phyloP scores from a whole-genome alignment of 1,140 invertebrate species.

The Asobara japonica region DNA sequence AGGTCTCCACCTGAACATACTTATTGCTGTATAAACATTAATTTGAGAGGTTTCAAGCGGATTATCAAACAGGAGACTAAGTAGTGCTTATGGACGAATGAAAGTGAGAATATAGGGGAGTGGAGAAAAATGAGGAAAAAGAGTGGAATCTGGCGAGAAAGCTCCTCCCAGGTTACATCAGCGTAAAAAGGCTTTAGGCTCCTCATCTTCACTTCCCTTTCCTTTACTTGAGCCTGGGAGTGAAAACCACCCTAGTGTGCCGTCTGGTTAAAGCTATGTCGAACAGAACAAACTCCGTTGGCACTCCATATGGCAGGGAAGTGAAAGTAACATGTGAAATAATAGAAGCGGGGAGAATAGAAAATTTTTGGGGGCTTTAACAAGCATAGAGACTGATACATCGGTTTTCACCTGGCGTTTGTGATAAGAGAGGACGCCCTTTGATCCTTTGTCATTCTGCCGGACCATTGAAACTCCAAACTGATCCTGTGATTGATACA shows the following conservation, averaged over 20 bases:
- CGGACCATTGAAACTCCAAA: not conserved
- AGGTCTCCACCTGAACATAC: too few relatives aligned
- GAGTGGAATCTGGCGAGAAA: not conserved
- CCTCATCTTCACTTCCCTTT: slow-evolving; percentile 22
- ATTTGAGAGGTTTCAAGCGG: not conserved
- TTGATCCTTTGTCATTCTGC: slow-evolving; percentile 16
- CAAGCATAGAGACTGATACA: not conserved
- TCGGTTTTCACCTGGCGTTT: not conserved
- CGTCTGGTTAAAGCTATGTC: slow-evolving; percentile 44
- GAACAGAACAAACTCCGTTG: not conserved
- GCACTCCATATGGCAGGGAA: slow-evolving; percentile 30
- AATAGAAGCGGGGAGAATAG: not conserved
- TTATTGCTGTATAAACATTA: not conserved
- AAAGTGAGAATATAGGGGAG: not conserved
- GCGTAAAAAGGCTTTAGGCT: slow-evolving; percentile 43
- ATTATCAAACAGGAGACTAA: not conserved
- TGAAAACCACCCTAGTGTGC: slow-evolving; percentile 44
- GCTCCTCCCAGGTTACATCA: slow-evolving; percentile 37
- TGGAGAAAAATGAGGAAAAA: not conserved
- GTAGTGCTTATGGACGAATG: not conserved
- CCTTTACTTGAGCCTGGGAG: slow-evolving; percentile 13
- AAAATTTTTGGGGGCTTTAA: not conserved
- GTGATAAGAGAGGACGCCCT: not conserved
- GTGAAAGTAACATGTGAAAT: slow-evolving; percentile 22
- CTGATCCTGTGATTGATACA: not conserved